Conservation (phyloP, 2,113 vertebrate genomes). For the Fukomys damarensis region DNA sequence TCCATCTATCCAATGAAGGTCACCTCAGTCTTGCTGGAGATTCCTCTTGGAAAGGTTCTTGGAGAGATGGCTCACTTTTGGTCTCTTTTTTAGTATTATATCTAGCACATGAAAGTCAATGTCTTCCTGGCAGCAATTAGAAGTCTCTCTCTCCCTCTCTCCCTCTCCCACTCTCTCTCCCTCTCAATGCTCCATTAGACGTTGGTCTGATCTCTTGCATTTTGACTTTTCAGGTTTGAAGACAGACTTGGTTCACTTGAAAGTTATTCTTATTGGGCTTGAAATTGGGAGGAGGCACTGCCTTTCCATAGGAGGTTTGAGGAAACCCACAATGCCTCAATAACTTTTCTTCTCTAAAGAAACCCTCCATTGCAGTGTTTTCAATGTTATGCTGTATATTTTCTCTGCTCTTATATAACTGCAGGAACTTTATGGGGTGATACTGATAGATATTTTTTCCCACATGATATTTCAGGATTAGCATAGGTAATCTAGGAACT, state of each 20-base stretch:
- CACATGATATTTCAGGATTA: background rate
- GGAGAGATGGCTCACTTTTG: background rate
- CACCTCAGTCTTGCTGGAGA: background rate
- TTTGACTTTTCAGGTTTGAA: background rate
- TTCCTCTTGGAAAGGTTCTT: background rate
- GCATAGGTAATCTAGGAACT: background rate
- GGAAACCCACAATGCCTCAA: background rate
- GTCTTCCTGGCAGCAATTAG: background rate
- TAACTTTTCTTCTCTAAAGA: background rate
- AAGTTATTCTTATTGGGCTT: background rate
- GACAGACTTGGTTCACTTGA: background rate
- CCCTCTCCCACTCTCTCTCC: fast-evolving
- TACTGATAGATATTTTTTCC: background rate
- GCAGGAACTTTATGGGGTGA: background rate
- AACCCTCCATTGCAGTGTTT: background rate
- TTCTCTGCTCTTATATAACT: background rate
- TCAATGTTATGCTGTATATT: background rate
- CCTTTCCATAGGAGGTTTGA: background rate
- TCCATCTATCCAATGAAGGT: background rate
- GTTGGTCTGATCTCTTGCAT: background rate
- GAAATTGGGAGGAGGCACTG: background rate
- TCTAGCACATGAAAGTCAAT: background rate
- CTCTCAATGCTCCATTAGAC: background rate
- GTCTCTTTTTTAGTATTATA: background rate
- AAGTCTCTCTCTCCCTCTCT: background rate